These are phyloP conservation scores for Labroides dimidiatus DNA, from an alignment of 2,797 vertebrate genomes.

Conservation along the genomic window DNA sequence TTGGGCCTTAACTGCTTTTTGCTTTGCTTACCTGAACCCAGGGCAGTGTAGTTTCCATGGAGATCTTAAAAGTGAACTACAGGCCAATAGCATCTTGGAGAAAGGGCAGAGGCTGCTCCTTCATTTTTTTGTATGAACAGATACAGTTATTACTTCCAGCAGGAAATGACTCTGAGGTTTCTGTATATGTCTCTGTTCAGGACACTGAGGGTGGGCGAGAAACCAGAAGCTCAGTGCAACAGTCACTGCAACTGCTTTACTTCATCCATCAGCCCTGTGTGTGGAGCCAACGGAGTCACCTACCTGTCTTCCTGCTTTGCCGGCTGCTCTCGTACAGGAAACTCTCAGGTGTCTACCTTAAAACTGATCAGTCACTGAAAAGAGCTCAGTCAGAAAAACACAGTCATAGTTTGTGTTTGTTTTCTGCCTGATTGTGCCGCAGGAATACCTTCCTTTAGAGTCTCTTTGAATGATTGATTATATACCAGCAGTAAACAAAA, in stretches of 20 bases:
- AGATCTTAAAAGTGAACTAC: constrained; percentile 49
- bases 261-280: constrained; percentile 95
- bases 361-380: not conserved
- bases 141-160: not conserved
- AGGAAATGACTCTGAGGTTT: constrained; percentile 1
- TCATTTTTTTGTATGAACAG: constrained; percentile 21
- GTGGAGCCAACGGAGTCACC: constrained; percentile 93
- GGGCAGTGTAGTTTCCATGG: constrained; percentile 56
- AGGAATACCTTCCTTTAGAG: not conserved
- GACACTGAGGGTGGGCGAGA: constrained; percentile 81
- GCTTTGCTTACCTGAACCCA: constrained; percentile 10
- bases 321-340: constrained; percentile 89
- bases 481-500: not conserved
- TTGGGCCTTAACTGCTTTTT: constrained; percentile 1
- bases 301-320: constrained; percentile 98
- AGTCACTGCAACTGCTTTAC: constrained; percentile 95
- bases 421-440: not conserved
- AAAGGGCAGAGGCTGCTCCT: constrained; percentile 17
- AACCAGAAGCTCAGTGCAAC: constrained; percentile 91
- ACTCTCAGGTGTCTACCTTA: constrained; percentile 65
- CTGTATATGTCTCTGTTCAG: constrained; percentile 63
- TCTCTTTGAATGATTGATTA: not conserved
- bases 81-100: constrained; percentile 3
- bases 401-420: not conserved
- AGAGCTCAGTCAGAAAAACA: not conserved